These are phyloP conservation scores for Prosapia bicincta DNA, from an alignment of 2,888 invertebrate species.

Conservation along the genomic window DNA sequence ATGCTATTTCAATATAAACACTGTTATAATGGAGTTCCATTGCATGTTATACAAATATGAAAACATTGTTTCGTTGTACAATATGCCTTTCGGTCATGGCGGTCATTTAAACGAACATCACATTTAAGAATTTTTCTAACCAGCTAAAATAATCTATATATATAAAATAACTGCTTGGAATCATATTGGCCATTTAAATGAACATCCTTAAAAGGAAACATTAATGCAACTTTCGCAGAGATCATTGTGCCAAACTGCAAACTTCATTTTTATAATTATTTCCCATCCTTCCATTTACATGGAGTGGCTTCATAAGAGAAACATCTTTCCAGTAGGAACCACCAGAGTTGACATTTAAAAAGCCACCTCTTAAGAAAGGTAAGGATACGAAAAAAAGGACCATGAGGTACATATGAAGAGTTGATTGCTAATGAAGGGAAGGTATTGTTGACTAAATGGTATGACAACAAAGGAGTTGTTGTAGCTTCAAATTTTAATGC, in stretches of 20 bases:
- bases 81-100: too few species aligned
- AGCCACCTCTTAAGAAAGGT: slow-evolving; percentile 26
- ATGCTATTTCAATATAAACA: too few species aligned
- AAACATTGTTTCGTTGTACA: too few species aligned
- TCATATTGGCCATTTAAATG: too few species aligned
- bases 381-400: slow-evolving; percentile 19
- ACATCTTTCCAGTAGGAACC: slow-evolving; percentile 26
- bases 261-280: slow-evolving; percentile 34
- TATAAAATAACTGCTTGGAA: too few species aligned
- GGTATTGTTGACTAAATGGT: slow-evolving; percentile 33
- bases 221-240: slow-evolving; percentile 29
- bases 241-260: slow-evolving; percentile 15
- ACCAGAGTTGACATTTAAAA: slow-evolving; percentile 22
- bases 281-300: slow-evolving; percentile 23
- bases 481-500: slow-evolving; percentile 36
- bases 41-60: too few species aligned
- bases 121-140: too few species aligned
- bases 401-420: slow-evolving; percentile 13
- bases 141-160: too few species aligned
- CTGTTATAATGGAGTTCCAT: too few species aligned
- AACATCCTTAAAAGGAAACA: too few species aligned
- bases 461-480: slow-evolving; percentile 35
- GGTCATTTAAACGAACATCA: too few species aligned
- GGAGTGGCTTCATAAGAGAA: slow-evolving; percentile 9
- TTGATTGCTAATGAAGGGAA: slow-evolving; percentile 21